Evolutionary conservation across 2,113 vertebrate genomes (phyloP).

Genomic region (Ciconia stormi): DNA sequence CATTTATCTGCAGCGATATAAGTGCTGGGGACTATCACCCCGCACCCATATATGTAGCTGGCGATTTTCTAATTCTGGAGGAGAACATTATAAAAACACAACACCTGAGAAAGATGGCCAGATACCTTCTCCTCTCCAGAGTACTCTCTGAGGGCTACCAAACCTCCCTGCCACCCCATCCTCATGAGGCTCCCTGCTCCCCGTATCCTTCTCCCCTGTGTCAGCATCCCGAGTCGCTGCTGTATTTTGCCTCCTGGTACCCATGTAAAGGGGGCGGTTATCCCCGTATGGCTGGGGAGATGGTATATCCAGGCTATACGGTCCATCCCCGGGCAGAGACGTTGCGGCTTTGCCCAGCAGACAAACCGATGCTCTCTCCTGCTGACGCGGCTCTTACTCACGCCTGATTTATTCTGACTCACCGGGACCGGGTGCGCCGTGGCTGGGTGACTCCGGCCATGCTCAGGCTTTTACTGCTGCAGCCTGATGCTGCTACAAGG

Average conservation of each 20-base stretch:
- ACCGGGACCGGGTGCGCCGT: rapidly evolving
- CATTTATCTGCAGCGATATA: background rate
- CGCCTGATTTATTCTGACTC: background rate
- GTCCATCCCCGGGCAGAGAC: background rate
- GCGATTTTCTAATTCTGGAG: background rate
- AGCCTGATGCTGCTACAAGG: background rate
- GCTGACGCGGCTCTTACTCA: rapidly evolving
- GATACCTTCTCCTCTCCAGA: background rate
- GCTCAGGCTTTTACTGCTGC: background rate
- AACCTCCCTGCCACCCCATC: background rate
- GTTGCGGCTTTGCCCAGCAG: rapidly evolving
- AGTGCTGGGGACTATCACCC: background rate
- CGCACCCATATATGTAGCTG: background rate
- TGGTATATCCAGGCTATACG: rapidly evolving
- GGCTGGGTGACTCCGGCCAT: background rate
- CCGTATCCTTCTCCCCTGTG: background rate
- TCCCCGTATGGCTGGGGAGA: rapidly evolving
- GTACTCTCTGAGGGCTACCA: background rate
- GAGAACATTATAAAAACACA: background rate
- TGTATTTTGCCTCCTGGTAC: background rate
- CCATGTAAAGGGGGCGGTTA: rapidly evolving
- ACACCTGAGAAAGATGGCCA: background rate
- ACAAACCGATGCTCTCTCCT: background rate
- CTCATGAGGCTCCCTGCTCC: background rate
- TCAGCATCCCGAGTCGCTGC: rapidly evolving